A percentile compares a stretch with the other conserved stretches of the same genome.
phyloP scores from a whole-genome alignment of 1,140 invertebrate species.

The Calosoma granatense region DNA sequence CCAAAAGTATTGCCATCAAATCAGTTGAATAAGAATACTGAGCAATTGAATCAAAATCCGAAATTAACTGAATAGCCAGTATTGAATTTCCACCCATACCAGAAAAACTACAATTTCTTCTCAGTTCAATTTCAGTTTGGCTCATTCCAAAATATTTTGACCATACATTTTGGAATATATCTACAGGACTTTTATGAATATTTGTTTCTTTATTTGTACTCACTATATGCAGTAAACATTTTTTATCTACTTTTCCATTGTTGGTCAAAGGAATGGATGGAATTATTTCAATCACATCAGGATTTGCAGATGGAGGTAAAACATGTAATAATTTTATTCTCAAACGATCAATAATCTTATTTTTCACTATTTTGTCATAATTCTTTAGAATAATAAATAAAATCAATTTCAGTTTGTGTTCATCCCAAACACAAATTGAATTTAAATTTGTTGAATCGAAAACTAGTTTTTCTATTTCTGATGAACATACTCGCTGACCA shows the following conservation, averaged over 20 bases:
- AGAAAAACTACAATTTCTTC: conserved; percentile 34
- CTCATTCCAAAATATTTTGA: conserved; percentile 20
- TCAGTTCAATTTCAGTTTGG: conserved; percentile 21
- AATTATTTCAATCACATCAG: conserved; percentile 42
- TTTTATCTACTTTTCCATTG: conserved; percentile 48
- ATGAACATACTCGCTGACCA: conserved; percentile 55
- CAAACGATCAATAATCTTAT: conserved; percentile 36
- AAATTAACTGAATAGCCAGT: conserved; percentile 35
- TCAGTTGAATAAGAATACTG: conserved; percentile 32
- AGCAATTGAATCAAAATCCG: conserved; percentile 22
- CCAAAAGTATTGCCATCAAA: conserved; percentile 27
- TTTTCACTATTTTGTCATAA: conserved; percentile 33
- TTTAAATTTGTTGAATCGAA: conserved; percentile 37
- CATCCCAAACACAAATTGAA: conserved; percentile 42
- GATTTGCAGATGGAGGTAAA: conserved; percentile 28
- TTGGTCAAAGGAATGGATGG: conserved; percentile 42
- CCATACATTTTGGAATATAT: conserved; percentile 31
- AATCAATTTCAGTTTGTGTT: conserved; percentile 37
- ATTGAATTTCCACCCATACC: conserved; percentile 40
- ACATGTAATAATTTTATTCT: conserved; percentile 28
- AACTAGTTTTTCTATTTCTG: conserved; percentile 45
- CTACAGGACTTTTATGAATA: conserved; percentile 13
- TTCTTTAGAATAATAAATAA: conserved; percentile 40
- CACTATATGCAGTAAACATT: conserved; percentile 23
- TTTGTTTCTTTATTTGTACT: conserved; percentile 16